Conservation (phyloP, 2,113 vertebrate species). For the Grantiella picta region DNA sequence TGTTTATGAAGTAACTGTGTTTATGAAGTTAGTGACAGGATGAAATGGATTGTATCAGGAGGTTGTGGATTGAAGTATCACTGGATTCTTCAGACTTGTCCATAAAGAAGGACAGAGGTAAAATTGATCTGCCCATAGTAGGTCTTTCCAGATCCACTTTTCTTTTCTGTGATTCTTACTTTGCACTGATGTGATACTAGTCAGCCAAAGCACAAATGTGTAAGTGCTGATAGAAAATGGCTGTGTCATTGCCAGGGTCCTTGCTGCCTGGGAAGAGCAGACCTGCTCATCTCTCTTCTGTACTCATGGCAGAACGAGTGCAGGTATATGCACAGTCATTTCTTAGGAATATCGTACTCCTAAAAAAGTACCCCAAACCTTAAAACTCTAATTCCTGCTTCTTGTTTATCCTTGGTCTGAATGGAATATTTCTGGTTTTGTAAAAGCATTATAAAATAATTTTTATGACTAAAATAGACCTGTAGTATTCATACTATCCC, state of each 20-base stretch:
- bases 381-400: background rate
- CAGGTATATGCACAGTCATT: background rate
- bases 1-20: background rate
- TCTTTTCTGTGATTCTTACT: background rate
- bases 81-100: background rate
- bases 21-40: background rate
- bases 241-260: background rate
- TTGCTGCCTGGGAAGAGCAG: background rate
- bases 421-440: background rate
- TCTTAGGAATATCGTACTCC: background rate
- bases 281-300: background rate
- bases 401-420: background rate
- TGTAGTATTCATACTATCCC: background rate
- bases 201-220: background rate
- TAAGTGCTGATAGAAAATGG: background rate
- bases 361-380: background rate
- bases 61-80: background rate
- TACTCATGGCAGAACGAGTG: background rate
- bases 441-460: background rate
- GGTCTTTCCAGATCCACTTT: background rate
- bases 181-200: background rate
- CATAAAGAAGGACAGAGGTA: background rate
- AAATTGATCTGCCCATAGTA: background rate
- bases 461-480: background rate
- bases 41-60: background rate